Evolutionary conservation across 2,797 vertebrate genomes (phyloP), one percentile per base, ranked within the genome.

Genomic region (Nannoperca obscura): DNA sequence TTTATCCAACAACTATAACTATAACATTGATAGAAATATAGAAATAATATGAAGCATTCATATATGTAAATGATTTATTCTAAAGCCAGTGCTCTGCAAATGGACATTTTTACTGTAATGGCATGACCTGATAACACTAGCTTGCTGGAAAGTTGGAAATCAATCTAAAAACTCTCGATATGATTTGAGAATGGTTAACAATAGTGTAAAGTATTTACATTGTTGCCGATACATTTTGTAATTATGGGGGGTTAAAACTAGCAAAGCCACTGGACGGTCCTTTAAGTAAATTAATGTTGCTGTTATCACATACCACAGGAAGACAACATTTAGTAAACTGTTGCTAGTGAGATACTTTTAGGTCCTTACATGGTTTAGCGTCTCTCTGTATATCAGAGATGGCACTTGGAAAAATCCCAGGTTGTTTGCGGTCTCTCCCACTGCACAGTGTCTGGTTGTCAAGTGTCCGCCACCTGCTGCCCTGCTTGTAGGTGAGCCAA

Each of bases 381-480:
- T 79, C 57, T 55, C 32, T 83, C 66, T 84, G 66, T 57, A 22
- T 7, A 64, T 61, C 71, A 54, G 86, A 71, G 6, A 72, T 27
- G 11, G 66, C 8, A 77, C 74, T 86, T 49, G 71, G 61, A 71
- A 71, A 65, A 66, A 64, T 40, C 36, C 27, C 61, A 19, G 55
- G 38, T 44, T 85, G 74, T 70, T 74, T 78, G 55, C 38, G 17
- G 32, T 2, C 42, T 22, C 76, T 89, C 38, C 87, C 88, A 27
- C 84, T 85, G 77, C 97, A 98, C 83, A 97, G 3, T 0, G 88
- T 95, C 82, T 90, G 91, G 32, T 96, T 95, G 13, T 82, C 85
- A 74, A 90, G 57, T 0, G 96, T 94, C 86, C 89, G 95, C 97
- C 97, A 98, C 89, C 93, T 95, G 93, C 95, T 96, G 80, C 94